phyloP scores from a whole-genome alignment of 2,797 vertebrate species.

The Anomalospiza imberbis region DNA sequence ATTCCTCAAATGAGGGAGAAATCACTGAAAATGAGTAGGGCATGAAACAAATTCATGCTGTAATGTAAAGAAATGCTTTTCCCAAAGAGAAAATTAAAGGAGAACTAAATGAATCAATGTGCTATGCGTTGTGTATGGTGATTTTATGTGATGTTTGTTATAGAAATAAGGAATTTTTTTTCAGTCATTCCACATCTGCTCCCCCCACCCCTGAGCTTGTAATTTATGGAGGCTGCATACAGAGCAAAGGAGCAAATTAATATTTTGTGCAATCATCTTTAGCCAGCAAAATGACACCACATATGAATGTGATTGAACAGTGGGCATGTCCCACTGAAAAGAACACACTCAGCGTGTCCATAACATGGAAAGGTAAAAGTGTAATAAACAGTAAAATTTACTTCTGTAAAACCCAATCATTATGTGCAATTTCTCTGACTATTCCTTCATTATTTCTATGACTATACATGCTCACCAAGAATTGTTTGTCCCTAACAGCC shows the following conservation, averaged over 20 bases:
- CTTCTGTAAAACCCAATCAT: neutral
- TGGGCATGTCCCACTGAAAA: conserved; percentile 55
- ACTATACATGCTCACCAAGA: neutral
- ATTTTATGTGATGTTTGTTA: conserved; percentile 75
- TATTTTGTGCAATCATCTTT: neutral
- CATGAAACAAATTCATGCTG: conserved; percentile 79
- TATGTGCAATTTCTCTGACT: neutral
- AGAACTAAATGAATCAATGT: conserved; percentile 77
- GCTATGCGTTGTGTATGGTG: conserved; percentile 71
- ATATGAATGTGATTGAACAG: conserved; percentile 20
- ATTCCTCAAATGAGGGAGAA: conserved; percentile 64
- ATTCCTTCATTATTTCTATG: neutral
- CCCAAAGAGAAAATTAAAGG: conserved; percentile 75
- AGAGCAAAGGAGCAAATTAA: conserved; percentile 51
- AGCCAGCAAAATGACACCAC: conserved; percentile 22
- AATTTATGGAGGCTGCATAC: neutral
- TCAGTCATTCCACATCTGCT: conserved; percentile 60
- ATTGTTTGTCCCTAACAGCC: neutral
- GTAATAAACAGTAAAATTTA: conserved; percentile 3
- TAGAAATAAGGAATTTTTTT: conserved; percentile 65
- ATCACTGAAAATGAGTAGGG: conserved; percentile 75
- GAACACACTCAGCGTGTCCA: conserved; percentile 36
- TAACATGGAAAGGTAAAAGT: conserved; percentile 5
- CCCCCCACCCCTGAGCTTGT: conserved; percentile 40
- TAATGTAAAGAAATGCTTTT: conserved; percentile 77